Conservation (phyloP, 2,113 vertebrate species). For the Phrynosoma blainvillii region DNA sequence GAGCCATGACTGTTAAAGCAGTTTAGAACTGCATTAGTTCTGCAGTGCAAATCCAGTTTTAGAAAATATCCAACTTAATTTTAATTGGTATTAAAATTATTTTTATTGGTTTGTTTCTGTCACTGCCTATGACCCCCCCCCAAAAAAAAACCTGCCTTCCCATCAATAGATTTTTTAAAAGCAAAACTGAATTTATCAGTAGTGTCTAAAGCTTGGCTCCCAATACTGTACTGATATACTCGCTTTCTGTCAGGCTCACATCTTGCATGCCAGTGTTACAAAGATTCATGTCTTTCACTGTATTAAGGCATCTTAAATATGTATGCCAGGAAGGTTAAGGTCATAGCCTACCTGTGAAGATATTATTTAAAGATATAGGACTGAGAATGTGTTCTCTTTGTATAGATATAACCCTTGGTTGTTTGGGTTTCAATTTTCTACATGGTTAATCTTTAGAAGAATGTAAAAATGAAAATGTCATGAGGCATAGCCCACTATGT, state of each 20-base stretch:
- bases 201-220: no score
- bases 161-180: no score
- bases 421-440: neutral
- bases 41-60: no score
- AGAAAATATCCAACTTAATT: no score
- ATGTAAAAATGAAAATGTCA: neutral
- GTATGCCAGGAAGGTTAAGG: neutral
- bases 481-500: neutral
- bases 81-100: no score
- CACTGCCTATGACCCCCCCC: no score
- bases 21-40: no score
- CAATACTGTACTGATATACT: no score
- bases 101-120: no score
- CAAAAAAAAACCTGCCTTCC: no score
- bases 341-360: neutral
- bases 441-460: neutral
- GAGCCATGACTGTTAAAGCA: no score
- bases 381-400: neutral
- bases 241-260: neutral
- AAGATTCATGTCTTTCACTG: neutral
- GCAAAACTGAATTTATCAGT: no score
- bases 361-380: neutral
- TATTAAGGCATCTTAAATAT: neutral
- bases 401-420: neutral
- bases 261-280: neutral